phyloP scores from a whole-genome alignment of 2,797 vertebrate genomes.

The Lerista edwardsae region DNA sequence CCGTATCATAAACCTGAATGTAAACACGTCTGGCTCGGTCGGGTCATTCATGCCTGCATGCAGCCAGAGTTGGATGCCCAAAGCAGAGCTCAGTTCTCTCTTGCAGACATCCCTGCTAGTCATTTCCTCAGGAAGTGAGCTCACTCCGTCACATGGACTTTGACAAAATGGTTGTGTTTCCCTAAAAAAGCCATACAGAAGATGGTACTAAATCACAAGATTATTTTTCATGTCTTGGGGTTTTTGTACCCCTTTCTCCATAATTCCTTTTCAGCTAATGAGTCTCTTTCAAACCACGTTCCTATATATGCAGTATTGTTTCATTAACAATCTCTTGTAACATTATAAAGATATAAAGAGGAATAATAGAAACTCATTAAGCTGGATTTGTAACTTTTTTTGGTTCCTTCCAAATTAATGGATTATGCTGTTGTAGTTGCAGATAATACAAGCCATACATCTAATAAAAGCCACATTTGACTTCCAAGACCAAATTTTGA shows the following conservation, averaged over 20 bases:
- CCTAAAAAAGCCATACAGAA: conserved; percentile 55
- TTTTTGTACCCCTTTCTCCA: conserved; percentile 35
- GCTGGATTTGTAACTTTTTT: conserved; percentile 51
- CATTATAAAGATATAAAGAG: conserved; percentile 45
- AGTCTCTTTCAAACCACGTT: conserved; percentile 51
- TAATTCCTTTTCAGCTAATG: conserved; percentile 47
- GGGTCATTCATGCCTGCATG: conserved; percentile 65
- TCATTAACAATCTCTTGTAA: conserved; percentile 55
- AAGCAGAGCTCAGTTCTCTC: conserved; percentile 71
- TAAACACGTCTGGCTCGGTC: conserved; percentile 71
- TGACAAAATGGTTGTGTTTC: conserved; percentile 60
- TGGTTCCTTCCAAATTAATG: conserved; percentile 49
- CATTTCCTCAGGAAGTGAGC: conserved; percentile 81
- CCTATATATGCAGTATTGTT: conserved; percentile 43
- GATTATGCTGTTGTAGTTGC: conserved; percentile 57
- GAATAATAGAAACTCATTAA: conserved; percentile 49
- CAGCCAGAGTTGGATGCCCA: conserved; percentile 64
- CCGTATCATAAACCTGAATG: conserved; percentile 69
- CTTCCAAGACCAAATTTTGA: conserved; percentile 50
- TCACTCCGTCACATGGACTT: conserved; percentile 69
- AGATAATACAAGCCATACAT: conserved; percentile 61
- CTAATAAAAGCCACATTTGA: conserved; percentile 66
- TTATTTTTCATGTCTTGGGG: neutral
- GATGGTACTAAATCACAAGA: conserved; percentile 11
- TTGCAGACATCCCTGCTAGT: conserved; percentile 73